Evolutionary conservation across 2,797 vertebrate genomes (phyloP).

Genomic region (Scolopax rusticola): DNA sequence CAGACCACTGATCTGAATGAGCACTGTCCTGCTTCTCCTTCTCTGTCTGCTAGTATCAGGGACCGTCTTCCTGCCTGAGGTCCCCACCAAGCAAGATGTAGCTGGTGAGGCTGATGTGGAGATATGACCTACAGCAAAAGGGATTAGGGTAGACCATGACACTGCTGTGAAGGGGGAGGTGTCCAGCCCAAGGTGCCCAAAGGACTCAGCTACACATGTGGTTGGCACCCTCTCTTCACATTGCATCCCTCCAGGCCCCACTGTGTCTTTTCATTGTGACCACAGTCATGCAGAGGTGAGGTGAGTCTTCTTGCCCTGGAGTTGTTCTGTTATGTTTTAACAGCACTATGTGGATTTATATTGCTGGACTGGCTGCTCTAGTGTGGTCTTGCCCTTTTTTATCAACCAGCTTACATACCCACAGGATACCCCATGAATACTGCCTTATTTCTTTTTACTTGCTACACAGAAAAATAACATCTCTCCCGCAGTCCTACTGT

Average conservation of each 20-base stretch:
- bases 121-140: not conserved
- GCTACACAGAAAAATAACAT: not conserved
- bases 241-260: not conserved
- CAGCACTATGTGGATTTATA: not conserved
- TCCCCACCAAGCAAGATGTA: not conserved
- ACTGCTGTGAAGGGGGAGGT: not conserved
- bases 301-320: not conserved
- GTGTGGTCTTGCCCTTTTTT: not conserved
- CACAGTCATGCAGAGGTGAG: not conserved
- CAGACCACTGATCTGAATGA: not conserved
- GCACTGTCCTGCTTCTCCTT: not conserved
- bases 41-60: not conserved
- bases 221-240: not conserved
- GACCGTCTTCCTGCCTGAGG: not conserved
- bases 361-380: not conserved
- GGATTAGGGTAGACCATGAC: rapidly evolving
- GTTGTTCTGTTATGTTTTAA: not conserved
- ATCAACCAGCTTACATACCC: not conserved
- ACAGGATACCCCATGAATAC: not conserved
- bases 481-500: not conserved
- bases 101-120: not conserved
- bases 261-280: not conserved
- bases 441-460: not conserved
- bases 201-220: not conserved
- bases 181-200: not conserved